Evolutionary conservation across 2,113 vertebrate species (phyloP), one percentile per base, ranked within the genome.

Genomic region (Loxodonta africana): DNA sequence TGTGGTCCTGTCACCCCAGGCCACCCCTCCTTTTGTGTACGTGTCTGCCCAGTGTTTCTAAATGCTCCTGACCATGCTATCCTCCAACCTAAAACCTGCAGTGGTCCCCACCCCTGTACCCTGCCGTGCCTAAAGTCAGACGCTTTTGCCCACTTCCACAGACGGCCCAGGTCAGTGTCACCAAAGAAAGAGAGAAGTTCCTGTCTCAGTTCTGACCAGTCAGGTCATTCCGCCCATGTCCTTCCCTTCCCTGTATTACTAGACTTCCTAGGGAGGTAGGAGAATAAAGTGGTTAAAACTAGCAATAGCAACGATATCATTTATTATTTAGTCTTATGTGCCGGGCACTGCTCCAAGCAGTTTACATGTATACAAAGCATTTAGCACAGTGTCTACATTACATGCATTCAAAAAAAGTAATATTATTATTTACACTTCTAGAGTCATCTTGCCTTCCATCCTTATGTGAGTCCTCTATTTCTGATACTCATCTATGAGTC

Each of bases 201-300:
- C 20, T 7, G 0, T 82, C 62, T 62, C 26, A 33, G 0, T 83
- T 88, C 46, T 95, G 15, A 77, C 7, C 10, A 60, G 30, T 30
- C 53, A 60, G 23, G 1, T 82, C 46, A 67, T 95, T 95, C 57
- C 90, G 8, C 20, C 28, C 4, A 4, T 1, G 0, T 81, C 25
- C 25, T 84, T 18, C 41, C 12, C n/a, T 60, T 83, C 23, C 74
- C 37, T 71, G 23, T 30, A 80, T 74, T 65, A 28, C 57, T n/a
- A 71, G 25, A 4, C 15, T 57, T 30, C n/a, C 51, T 88, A 74
- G 1, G 30, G 17, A 77, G 26, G 10, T 11, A 83, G 17, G n/a
- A 93, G 14, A 77, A 26, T 30, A 48, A 94, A 94, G 60, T 46
- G 6, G 37, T 71, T 85, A 86, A 88, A 63, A 62, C 20, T 82